Base-by-base conservation (phyloP, 2,113 vertebrate genomes). In the Morone saxatilis region DNA sequence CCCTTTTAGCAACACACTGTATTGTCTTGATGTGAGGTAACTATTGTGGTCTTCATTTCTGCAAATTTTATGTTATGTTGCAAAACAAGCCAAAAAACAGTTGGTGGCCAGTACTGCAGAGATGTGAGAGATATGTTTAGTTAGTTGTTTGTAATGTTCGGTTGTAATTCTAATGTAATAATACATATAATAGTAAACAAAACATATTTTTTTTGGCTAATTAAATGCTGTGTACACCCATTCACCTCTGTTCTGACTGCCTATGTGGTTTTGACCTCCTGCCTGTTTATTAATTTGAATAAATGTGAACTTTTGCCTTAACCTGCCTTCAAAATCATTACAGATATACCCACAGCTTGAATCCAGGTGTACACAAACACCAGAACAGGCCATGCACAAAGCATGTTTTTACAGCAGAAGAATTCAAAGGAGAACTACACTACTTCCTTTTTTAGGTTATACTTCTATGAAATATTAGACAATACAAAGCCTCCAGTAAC, bases 371-470 rank as follows among this genome's bases (percentile, higher is more conserved):
- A 16, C 12, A 71, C 12, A 56, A 41, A 71, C 66, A 36, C 31
- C 31, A 25, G 40, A n/a, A 43, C 38, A 17, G n/a, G n/a, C 22
- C 22, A 31, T 31, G n/a, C 4, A 22, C 54, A 56, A 5, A 8
- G 53, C 53, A 48, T 75, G 47, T 53, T 25, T 13, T 36, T 54
- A 6, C 38, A 45, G 1, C 16, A 47, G 61, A 36, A 54, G 2
- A 45, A 63, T 71, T 53, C 12, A 47, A 80, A 71, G 45, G 3
- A 80, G 69, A 80, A 57, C 22, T 56, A 40, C 17, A 61, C 38
- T 17, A 61, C 50, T 70, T 83, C 80, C 50, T 43, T 19, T 16
- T 56, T 4, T 67, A 22, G 13, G 13, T 6, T 10, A 31, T 56
- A 6, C 38, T 75, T 63, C 13, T 43, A 10, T 73, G 5, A 63